phyloP scores from a whole-genome alignment of 2,888 invertebrate species.

The Synergus gifuensis region DNA sequence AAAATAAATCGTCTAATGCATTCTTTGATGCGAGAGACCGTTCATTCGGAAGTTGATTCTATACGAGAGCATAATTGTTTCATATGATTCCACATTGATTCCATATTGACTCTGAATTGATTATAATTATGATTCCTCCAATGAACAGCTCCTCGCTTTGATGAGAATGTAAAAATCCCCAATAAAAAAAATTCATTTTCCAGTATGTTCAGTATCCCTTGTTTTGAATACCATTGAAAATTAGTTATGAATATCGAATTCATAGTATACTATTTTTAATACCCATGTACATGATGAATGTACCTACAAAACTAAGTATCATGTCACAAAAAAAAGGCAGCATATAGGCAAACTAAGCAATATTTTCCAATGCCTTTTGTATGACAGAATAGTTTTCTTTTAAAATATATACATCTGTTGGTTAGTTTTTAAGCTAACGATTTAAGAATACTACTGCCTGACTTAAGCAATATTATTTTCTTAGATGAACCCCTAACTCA shows the following conservation, averaged over 20 bases:
- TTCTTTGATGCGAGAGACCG: too few species aligned
- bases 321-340: background rate
- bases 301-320: background rate
- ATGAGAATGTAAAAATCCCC: too few species aligned
- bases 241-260: background rate
- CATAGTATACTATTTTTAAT: background rate
- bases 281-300: background rate
- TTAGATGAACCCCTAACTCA: background rate
- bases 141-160: too few species aligned
- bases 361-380: conserved; percentile 3
- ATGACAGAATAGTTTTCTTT: conserved; percentile 12
- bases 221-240: background rate
- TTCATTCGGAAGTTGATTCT: too few species aligned
- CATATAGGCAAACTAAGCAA: background rate
- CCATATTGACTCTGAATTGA: too few species aligned
- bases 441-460: background rate
- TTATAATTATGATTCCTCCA: too few species aligned
- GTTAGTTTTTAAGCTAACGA: conserved; percentile 28
- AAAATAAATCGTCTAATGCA: too few species aligned
- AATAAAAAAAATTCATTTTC: too few species aligned
- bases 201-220: too few species aligned
- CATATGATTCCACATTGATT: too few species aligned
- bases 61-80: too few species aligned
- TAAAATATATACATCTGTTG: conserved; percentile 19
- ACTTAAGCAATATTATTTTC: conserved; percentile 12